Conservation (phyloP, 2,113 vertebrate genomes). For the Brachypodius melanocephalos region DNA sequence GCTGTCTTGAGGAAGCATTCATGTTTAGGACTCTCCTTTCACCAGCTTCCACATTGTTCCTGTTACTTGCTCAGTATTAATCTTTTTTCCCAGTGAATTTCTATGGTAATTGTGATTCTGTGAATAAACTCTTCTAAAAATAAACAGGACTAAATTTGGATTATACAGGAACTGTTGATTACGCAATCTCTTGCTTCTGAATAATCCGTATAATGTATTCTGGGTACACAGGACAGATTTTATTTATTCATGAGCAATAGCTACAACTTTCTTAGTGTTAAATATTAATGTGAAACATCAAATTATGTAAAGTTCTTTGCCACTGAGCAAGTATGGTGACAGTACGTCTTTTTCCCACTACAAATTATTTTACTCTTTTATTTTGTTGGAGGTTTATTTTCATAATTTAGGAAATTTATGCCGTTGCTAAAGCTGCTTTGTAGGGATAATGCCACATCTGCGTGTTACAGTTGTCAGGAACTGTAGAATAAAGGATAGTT, state of each 20-base stretch:
- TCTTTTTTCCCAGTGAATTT: not conserved
- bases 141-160: not conserved
- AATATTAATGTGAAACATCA: not conserved
- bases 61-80: not conserved
- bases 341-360: not conserved
- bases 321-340: not conserved
- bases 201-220: not conserved
- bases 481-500: not conserved
- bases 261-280: not conserved
- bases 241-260: not conserved
- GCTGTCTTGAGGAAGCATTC: not conserved
- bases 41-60: not conserved
- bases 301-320: not conserved
- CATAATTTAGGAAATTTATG: not conserved
- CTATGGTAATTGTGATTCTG: not conserved
- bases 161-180: not conserved
- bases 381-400: not conserved
- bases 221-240: not conserved
- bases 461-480: not conserved
- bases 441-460: not conserved
- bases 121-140: not conserved
- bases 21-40: not conserved
- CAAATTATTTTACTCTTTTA: not conserved
- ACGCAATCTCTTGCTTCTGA: not conserved
- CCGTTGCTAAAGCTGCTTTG: not conserved